Evolutionary conservation across 2,797 vertebrate species (phyloP), one percentile per base, ranked within the genome.

Genomic region (Chelon auratus): DNA sequence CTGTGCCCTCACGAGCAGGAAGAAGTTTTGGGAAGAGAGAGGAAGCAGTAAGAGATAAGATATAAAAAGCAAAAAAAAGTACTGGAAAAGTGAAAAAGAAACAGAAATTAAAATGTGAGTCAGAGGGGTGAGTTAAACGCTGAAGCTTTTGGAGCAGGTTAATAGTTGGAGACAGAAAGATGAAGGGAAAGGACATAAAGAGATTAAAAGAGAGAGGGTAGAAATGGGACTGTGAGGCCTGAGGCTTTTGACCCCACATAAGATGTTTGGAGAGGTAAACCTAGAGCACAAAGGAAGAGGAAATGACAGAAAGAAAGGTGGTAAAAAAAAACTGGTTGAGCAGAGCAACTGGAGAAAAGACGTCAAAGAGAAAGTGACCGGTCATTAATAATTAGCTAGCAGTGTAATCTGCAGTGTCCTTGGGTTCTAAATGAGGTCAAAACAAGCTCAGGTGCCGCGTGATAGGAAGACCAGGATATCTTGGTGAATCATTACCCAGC

Each of bases 381-480:
- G 15, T 72, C 72, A 77, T 87, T 76, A 87, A 89, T 89, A 69
- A 87, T 90, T 85, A 87, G 59, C 82, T 79, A 47, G 48, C 36
- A 13, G 55, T 48, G 55, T 80, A 69, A 71, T 75, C 71, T 64
- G 55, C 12, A 0, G 57, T 77, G 77, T 80, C 81, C 54, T 76
- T 62, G 68, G 47, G 73, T 81, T 78, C 72, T 39, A 76, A 78
- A 74, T 76, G 61, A 85, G 59, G 55, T 71, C 18, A 42, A 67
- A 76, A 70, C 59, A 42, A 43, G 73, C 78, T 62, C 62, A n/a
- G 45, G 13, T 72, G 24, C 45, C 20, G 47, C 26, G n/a, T 64
- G 43, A 71, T 18, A 1, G 64, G 48, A 87, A 15, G 61, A 33
- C 36, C 18, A 4, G 3, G 43, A 50, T 43, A 64, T 43, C 71